These are phyloP conservation scores for Chaenogobius annularis DNA, from an alignment of 2,113 vertebrate species.

Conservation along the genomic window DNA sequence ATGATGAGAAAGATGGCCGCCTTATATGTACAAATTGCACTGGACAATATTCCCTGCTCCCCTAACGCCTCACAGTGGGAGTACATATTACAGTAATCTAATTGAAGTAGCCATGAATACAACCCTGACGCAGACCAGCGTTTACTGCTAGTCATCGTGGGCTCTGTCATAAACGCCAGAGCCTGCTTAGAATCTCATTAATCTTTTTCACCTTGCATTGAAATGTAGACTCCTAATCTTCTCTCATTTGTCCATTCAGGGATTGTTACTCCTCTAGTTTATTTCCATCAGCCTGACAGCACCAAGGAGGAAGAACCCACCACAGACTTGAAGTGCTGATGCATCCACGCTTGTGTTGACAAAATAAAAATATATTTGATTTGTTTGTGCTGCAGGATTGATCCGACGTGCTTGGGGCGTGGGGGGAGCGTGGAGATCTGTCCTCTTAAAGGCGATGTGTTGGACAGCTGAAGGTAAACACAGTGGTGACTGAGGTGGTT, in stretches of 20 bases:
- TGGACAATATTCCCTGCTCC: constrained; percentile 62
- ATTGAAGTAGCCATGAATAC: constrained; percentile 58
- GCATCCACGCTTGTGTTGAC: constrained; percentile 23
- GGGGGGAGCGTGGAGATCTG: constrained; percentile 24
- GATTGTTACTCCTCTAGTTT: constrained; percentile 35
- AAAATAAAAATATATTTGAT: constrained; percentile 33
- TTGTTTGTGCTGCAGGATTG: constrained; percentile 18
- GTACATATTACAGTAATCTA: constrained; percentile 60
- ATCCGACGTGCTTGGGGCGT: constrained; percentile 27
- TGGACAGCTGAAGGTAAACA: constrained; percentile 31
- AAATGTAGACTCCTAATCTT: constrained; percentile 59
- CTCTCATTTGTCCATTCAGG: constrained; percentile 46
- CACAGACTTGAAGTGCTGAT: constrained; percentile 23
- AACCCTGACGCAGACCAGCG: constrained; percentile 58
- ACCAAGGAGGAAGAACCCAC: constrained; percentile 24
- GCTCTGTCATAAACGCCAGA: constrained; percentile 34
- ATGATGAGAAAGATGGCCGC: constrained; percentile 67
- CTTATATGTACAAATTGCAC: constrained; percentile 62
- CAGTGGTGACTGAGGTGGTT: constrained; percentile 20
- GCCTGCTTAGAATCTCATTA: constrained; percentile 52
- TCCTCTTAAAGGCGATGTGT: constrained; percentile 23
- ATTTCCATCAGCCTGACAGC: constrained; percentile 34
- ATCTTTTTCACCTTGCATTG: constrained; percentile 43
- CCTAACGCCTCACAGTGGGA: constrained; percentile 56
- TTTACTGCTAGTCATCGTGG: constrained; percentile 62